A percentile compares a stretch with the other conserved stretches of the same genome.
Conservation (phyloP, 2,113 vertebrate species). For the Tachuris rubrigastra region DNA sequence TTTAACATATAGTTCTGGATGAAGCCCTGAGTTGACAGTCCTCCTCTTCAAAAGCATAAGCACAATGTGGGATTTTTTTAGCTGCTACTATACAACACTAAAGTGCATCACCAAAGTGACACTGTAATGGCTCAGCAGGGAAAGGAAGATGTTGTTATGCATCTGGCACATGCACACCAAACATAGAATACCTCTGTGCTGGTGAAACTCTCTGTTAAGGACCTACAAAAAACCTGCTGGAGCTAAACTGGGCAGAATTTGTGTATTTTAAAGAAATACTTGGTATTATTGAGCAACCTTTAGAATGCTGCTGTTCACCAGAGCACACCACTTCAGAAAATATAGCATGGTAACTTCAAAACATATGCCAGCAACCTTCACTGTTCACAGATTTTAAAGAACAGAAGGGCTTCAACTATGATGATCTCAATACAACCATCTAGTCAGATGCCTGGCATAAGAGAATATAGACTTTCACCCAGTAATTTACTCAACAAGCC, state of each 20-base stretch:
- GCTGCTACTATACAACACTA: not conserved
- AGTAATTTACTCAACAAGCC: not conserved
- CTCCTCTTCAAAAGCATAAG: not conserved
- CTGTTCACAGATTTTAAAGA: not conserved
- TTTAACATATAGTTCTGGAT: not conserved
- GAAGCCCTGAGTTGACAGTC: not conserved
- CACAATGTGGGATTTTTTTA: not conserved
- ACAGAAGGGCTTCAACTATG: not conserved
- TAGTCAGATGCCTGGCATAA: not conserved
- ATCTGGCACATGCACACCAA: not conserved
- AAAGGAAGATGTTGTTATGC: not conserved
- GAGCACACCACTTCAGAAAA: not conserved
- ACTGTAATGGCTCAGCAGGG: not conserved
- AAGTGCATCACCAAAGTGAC: not conserved
- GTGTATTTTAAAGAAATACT: not conserved
- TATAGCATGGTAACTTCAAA: not conserved
- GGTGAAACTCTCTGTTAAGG: not conserved
- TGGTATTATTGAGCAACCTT: not conserved
- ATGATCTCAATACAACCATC: not conserved
- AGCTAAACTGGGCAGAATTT: not conserved
- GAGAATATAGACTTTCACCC: not conserved
- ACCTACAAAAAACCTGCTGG: not conserved
- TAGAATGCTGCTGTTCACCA: not conserved
- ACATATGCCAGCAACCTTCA: not conserved
- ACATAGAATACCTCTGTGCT: not conserved